A percentile compares a stretch with the other conserved stretches of the same genome.
These are phyloP conservation scores for Campoplex nolae DNA, from an alignment of 2,888 invertebrate genomes.

Conservation along the genomic window DNA sequence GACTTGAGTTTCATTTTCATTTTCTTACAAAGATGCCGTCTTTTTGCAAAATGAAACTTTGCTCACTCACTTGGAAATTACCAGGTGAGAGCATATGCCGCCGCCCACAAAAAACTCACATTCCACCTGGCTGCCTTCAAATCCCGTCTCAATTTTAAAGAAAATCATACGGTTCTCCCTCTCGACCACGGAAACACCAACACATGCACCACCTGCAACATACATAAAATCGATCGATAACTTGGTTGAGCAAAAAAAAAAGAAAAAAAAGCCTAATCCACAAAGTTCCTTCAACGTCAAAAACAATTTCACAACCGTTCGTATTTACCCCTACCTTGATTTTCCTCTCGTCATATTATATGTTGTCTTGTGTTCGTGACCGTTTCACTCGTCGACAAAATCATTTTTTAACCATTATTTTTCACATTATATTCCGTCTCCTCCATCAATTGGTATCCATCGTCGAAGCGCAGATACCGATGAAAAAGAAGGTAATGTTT, in stretches of 20 bases:
- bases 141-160: background rate
- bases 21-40: background rate
- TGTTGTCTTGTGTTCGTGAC: conserved; percentile 55
- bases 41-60: background rate
- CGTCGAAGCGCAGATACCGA: conserved; percentile 80
- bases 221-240: conserved; percentile 14
- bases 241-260: conserved; percentile 7
- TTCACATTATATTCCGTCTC: conserved; percentile 73
- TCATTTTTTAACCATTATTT: conserved; percentile 77
- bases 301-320: conserved; percentile 12
- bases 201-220: conserved; percentile 38
- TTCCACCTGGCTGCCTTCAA: background rate
- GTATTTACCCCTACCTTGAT: conserved; percentile 1
- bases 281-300: background rate
- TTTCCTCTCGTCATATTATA: conserved; percentile 45
- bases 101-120: background rate
- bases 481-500: conserved; percentile 80
- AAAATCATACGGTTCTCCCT: conserved; percentile 19
- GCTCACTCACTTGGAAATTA: background rate
- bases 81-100: background rate
- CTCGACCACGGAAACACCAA: background rate
- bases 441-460: conserved; percentile 76
- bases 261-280: background rate
- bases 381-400: conserved; percentile 23
- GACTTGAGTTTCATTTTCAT: background rate